phyloP scores from a whole-genome alignment of 2,888 invertebrate genomes.

The Euclidia mi region DNA sequence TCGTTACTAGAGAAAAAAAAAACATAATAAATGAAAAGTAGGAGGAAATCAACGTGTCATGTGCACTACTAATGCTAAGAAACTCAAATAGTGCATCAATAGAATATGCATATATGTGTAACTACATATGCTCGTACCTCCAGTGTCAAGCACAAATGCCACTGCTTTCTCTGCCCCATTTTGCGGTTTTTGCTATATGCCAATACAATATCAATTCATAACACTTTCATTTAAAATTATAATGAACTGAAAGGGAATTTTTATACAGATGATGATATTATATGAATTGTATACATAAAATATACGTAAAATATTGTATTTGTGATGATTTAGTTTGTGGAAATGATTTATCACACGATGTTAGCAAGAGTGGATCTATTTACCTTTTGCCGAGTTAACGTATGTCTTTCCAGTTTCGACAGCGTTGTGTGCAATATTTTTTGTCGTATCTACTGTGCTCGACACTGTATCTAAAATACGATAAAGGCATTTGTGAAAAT shows the following conservation, averaged over 20 bases:
- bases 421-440: slow-evolving; percentile 66
- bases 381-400: slow-evolving; percentile 62
- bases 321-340: no score
- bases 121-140: not conserved
- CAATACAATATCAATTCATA: not conserved
- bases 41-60: no score
- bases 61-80: no score
- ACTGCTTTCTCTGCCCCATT: slow-evolving; percentile 20
- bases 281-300: no score
- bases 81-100: no score
- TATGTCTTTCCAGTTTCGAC: slow-evolving; percentile 69
- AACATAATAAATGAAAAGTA: not conserved
- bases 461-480: slow-evolving; percentile 64
- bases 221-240: no score
- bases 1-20: not conserved
- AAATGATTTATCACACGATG: no score
- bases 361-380: slow-evolving; percentile 19
- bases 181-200: slow-evolving; percentile 35
- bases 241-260: no score
- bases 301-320: no score
- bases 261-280: not conserved
- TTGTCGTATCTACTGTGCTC: slow-evolving; percentile 66
- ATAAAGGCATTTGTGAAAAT: no score
- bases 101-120: not conserved
- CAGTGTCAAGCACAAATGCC: no score